phyloP scores from a whole-genome alignment of 2,113 vertebrate species.

The Campylomormyrus tamandua region DNA sequence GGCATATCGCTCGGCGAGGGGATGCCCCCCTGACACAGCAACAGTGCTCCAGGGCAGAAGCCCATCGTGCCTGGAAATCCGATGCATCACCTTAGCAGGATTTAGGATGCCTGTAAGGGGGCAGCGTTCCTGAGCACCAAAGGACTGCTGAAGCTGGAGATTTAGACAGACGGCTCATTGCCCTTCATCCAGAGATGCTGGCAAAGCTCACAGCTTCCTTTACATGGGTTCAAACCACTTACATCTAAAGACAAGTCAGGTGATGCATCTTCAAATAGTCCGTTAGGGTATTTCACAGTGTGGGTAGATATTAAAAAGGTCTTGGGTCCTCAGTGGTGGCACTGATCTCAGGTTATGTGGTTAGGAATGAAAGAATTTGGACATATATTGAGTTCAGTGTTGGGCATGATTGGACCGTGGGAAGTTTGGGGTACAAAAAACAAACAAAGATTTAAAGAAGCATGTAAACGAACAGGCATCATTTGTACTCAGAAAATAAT shows the following conservation, averaged over 20 bases:
- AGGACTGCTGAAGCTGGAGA: neutral
- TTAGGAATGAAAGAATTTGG: neutral
- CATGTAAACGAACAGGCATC: neutral
- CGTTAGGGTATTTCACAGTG: neutral
- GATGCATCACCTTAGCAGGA: neutral
- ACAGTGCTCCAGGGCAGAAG: neutral
- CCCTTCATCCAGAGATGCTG: neutral
- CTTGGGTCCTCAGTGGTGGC: neutral
- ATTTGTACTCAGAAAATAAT: constrained; percentile 15
- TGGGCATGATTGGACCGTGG: neutral
- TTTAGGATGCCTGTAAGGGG: neutral
- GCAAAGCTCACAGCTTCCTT: neutral
- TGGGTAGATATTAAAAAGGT: neutral
- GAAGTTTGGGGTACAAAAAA: neutral
- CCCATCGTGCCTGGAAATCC: neutral
- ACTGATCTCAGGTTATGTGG: neutral
- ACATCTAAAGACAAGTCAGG: neutral
- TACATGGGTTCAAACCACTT: neutral
- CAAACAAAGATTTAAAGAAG: neutral
- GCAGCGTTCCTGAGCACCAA: neutral
- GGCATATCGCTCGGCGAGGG: neutral
- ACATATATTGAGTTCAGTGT: neutral
- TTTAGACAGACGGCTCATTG: neutral
- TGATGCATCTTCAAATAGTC: neutral
- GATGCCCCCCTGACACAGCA: neutral